Base-by-base conservation (phyloP, 2,888 invertebrate species). In the Terebella lapidaria region DNA sequence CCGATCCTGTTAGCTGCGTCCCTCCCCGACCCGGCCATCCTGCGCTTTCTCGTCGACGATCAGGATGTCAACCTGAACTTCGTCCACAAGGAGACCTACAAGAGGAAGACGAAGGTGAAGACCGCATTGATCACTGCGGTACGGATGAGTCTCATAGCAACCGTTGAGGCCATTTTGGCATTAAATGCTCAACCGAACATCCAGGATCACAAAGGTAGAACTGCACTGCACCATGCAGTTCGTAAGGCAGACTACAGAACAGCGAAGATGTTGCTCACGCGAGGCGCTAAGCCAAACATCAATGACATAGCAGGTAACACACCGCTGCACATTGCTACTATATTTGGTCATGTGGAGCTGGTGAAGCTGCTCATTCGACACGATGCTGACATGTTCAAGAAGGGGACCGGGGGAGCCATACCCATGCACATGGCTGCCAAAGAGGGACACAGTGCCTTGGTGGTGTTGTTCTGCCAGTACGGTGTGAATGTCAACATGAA, bases 351-450 rank as follows among this genome's bases (percentile, higher is more conserved):
- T 51, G 52, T 61, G 35, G 68, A 68, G 42, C 60, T 69, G 49
- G 66, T 65, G 10, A 67, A 61, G 30, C 51, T 69, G 47, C 46
- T 69, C 49, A 29, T 66, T 26, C 58, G 60, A n/a, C 64, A 66
- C 29, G 65, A 62, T 18, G 68, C 61, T 20, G 68, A 69, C 35
- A 47, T 66, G 24, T 69, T 66, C 60, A 67, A 64, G 56, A 62
- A 62, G 45, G 69, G 66, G 24, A 64, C 61, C 29, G 58, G 57
- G 20, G 69, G 69, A 3, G 68, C 69, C 15, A 65, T 69, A 15
- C 68, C 69, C 3, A 61, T 69, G 46, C 68, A 68, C 58, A 69
- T 69, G 15, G 69, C 69, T 15, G 65, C 68, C 25, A 64, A 54
- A 29, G 69, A 69, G 42, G 69, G 69, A 3, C 69, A 69, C 52